A percentile compares a stretch with the other conserved stretches of the same genome.
Conservation (phyloP, 2,797 vertebrate genomes). For the Pseudochirops corinnae region DNA sequence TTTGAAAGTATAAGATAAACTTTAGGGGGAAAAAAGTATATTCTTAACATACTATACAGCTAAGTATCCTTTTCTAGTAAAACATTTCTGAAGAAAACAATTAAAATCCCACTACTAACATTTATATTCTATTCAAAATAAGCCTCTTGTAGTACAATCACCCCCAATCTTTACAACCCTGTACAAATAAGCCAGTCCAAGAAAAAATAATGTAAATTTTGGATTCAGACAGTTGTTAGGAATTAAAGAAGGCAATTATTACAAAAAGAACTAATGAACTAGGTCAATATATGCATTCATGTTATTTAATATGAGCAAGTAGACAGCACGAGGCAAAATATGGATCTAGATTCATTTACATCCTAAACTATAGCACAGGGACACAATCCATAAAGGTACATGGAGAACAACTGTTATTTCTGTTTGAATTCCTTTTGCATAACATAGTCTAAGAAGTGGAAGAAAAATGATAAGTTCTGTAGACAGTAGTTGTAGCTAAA, state of each 20-base stretch:
- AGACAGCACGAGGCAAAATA: background rate
- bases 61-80: background rate
- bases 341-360: background rate
- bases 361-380: background rate
- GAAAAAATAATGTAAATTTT: conserved; percentile 5
- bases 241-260: background rate
- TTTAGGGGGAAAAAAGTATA: background rate
- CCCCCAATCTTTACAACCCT: background rate
- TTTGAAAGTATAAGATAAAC: conserved; percentile 43
- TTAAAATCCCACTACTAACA: conserved; percentile 45
- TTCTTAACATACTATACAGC: background rate
- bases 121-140: conserved; percentile 17
- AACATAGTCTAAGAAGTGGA: background rate
- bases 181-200: conserved; percentile 23
- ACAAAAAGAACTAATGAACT: background rate
- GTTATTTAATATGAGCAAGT: background rate
- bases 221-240: background rate
- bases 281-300: background rate
- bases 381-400: background rate
- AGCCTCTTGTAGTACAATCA: background rate
- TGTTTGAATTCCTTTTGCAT: background rate
- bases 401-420: background rate
- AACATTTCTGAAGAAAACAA: conserved; percentile 45
- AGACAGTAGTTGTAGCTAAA: background rate
- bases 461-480: background rate